Conservation (phyloP, 2,797 vertebrate species). For the Calcarius lapponicus region DNA sequence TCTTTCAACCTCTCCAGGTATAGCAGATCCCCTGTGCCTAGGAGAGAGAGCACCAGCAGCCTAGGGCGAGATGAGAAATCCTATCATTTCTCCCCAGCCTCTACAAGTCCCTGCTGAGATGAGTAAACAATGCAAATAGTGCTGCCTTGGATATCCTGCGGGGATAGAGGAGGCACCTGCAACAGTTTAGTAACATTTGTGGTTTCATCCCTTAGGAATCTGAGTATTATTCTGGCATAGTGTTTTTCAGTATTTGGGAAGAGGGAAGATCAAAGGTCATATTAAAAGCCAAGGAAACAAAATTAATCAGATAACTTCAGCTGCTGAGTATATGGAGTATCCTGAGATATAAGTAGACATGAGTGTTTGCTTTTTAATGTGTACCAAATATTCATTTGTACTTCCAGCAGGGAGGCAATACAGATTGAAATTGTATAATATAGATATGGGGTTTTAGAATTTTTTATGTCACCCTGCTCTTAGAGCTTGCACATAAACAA, state of each 20-base stretch:
- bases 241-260: not conserved
- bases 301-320: not conserved
- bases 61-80: not conserved
- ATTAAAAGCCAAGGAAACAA: not conserved
- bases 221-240: not conserved
- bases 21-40: not conserved
- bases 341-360: not conserved
- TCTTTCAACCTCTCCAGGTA: not conserved
- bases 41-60: not conserved
- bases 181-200: not conserved
- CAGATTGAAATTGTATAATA: not conserved
- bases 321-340: not conserved
- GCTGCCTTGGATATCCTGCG: not conserved
- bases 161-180: not conserved
- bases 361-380: not conserved
- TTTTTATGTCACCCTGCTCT: not conserved
- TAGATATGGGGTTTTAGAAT: not conserved
- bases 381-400: not conserved
- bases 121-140: not conserved
- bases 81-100: not conserved
- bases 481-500: not conserved
- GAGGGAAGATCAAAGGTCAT: not conserved
- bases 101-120: not conserved
- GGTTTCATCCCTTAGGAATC: not conserved
- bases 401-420: not conserved